phyloP scores from a whole-genome alignment of 2,888 invertebrate species.

The Scaptomyza polygonia region DNA sequence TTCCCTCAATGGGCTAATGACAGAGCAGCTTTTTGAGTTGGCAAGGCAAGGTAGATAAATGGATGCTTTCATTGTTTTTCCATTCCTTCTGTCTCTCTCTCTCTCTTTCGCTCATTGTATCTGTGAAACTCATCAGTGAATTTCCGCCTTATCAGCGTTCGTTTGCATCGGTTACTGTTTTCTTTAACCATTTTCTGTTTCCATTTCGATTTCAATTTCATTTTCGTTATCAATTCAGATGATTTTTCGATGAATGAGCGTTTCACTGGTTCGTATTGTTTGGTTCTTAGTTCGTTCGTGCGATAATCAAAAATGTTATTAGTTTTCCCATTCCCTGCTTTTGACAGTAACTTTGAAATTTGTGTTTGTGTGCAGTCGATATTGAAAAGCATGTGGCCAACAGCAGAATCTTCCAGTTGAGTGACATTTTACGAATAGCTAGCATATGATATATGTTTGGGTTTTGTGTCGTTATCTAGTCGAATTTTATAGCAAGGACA shows the following conservation, averaged over 20 bases:
- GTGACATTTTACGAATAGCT: constrained; percentile 23
- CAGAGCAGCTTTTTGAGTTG: constrained; percentile 29
- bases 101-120: neutral
- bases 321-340: constrained; percentile 55
- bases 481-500: constrained; percentile 31
- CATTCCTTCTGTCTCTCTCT: neutral
- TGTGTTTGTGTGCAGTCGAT: constrained; percentile 11
- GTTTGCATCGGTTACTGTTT: constrained; percentile 34
- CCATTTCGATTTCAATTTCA: constrained; percentile 35
- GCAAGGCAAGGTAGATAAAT: neutral
- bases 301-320: constrained; percentile 70
- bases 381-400: constrained; percentile 17
- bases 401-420: neutral
- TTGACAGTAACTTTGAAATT: constrained; percentile 66
- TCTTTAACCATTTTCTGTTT: constrained; percentile 26
- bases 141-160: constrained; percentile 53
- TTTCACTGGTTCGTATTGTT: constrained; percentile 17
- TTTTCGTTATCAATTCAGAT: constrained; percentile 59
- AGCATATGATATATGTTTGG: constrained; percentile 2
- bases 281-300: constrained; percentile 18
- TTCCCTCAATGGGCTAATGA: constrained; percentile 45
- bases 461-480: constrained; percentile 44
- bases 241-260: constrained; percentile 63
- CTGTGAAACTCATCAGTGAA: constrained; percentile 43
- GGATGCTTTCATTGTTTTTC: constrained; percentile 3